phyloP scores from a whole-genome alignment of 2,113 vertebrate genomes.

The Peromyscus leucopus region DNA sequence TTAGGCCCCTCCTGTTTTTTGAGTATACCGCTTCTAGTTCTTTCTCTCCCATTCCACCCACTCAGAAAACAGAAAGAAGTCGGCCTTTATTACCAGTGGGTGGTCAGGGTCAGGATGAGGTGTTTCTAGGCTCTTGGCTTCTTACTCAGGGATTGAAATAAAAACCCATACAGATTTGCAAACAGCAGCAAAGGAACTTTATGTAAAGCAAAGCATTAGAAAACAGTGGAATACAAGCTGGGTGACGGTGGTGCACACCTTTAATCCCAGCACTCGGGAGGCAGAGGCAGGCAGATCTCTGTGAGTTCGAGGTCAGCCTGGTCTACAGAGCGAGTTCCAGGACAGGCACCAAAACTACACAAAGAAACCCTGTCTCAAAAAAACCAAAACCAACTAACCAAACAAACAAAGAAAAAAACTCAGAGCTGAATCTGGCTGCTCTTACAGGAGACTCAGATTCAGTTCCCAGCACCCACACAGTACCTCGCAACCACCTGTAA shows the following conservation, averaged over 20 bases:
- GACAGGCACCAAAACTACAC: background rate
- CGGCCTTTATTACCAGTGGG: background rate
- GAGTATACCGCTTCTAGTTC: background rate
- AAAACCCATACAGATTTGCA: background rate
- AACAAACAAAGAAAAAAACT: too few species aligned
- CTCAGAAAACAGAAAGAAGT: background rate
- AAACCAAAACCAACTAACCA: too few species aligned
- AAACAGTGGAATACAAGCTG: background rate
- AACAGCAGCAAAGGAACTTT: background rate
- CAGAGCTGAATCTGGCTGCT: background rate
- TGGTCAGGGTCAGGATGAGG: background rate
- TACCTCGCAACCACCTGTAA: background rate
- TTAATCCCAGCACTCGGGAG: background rate
- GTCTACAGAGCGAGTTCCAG: background rate
- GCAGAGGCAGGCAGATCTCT: background rate
- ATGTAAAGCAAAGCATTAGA: background rate
- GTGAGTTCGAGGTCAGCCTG: background rate
- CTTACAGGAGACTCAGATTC: background rate
- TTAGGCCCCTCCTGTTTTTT: background rate
- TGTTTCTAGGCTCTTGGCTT: background rate
- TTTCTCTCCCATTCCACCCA: background rate
- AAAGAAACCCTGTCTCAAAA: background rate
- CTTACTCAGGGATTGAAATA: background rate
- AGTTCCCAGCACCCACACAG: background rate
- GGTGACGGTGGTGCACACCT: background rate